Evolutionary conservation across 2,113 vertebrate species (phyloP).

Genomic region (Chitala chitala): DNA sequence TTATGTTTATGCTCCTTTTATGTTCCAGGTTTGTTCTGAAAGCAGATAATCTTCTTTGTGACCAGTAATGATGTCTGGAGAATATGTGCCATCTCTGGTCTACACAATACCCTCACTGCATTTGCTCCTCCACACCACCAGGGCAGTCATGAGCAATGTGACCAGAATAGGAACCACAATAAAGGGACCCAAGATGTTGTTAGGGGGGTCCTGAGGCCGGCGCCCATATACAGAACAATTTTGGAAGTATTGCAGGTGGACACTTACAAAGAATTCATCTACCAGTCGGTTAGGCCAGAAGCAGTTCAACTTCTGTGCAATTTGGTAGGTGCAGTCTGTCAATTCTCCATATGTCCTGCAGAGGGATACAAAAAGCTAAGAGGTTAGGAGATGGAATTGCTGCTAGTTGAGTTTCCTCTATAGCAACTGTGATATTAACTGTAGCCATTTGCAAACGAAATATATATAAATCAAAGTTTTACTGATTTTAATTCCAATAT

Average conservation of each 20-base stretch:
- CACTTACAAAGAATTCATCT: slow-evolving; percentile 78
- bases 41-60: background rate
- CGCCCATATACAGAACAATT: slow-evolving; percentile 74
- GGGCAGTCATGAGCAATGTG: slow-evolving; percentile 78
- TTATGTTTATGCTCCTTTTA: background rate
- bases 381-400: background rate
- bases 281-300: slow-evolving; percentile 85
- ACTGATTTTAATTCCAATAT: no score
- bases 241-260: slow-evolving; percentile 83
- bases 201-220: slow-evolving; percentile 73
- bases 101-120: slow-evolving; percentile 76
- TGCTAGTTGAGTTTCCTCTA: no score
- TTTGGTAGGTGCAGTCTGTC: slow-evolving; percentile 76
- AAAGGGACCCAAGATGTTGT: slow-evolving; percentile 77
- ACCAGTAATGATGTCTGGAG: background rate
- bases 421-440: no score
- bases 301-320: slow-evolving; percentile 69
- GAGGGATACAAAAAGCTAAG: slow-evolving; percentile 4
- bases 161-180: slow-evolving; percentile 74
- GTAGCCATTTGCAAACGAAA: no score
- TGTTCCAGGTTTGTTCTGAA: background rate
- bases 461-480: no score
- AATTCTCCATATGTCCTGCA: slow-evolving; percentile 74
- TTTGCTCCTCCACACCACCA: slow-evolving; percentile 91
- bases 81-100: background rate